phyloP scores from a whole-genome alignment of 2,888 invertebrate genomes.

The Chydorus sphaericus region DNA sequence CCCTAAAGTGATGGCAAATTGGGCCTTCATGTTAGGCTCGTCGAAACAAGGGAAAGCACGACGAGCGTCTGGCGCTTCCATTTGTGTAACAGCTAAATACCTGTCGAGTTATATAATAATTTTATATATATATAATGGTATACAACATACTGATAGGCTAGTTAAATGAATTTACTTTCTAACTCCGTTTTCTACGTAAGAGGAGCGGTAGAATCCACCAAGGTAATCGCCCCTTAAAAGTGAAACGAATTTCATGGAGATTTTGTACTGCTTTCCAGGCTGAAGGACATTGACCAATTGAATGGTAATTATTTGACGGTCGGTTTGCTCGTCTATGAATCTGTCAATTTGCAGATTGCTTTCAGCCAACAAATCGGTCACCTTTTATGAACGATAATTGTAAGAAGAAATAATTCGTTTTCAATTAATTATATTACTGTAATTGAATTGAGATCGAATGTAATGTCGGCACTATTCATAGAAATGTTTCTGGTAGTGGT shows the following conservation, averaged over 20 bases:
- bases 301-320: background rate
- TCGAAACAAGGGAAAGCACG: slow-evolving; percentile 28
- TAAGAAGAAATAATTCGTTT: too few species aligned
- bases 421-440: too few species aligned
- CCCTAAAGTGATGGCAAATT: slow-evolving; percentile 24
- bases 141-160: too few species aligned
- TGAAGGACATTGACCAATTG: background rate
- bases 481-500: slow-evolving; percentile 50
- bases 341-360: background rate
- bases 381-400: too few species aligned
- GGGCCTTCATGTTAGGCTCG: slow-evolving; percentile 27
- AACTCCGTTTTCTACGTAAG: slow-evolving; percentile 24
- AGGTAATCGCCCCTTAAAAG: background rate
- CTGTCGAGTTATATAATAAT: slow-evolving; percentile 15
- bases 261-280: slow-evolving; percentile 43
- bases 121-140: background rate
- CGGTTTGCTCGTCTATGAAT: background rate
- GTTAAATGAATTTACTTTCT: slow-evolving; percentile 30
- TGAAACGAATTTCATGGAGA: slow-evolving; percentile 40
- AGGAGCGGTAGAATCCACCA: slow-evolving; percentile 1
- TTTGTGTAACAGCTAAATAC: slow-evolving; percentile 29
- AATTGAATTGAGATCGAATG: slow-evolving; percentile 32
- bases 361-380: background rate
- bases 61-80: slow-evolving; percentile 23
- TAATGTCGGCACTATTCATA: slow-evolving; percentile 55